phyloP scores from a whole-genome alignment of 2,797 vertebrate genomes.

The Amblyopsis hoosieri region DNA sequence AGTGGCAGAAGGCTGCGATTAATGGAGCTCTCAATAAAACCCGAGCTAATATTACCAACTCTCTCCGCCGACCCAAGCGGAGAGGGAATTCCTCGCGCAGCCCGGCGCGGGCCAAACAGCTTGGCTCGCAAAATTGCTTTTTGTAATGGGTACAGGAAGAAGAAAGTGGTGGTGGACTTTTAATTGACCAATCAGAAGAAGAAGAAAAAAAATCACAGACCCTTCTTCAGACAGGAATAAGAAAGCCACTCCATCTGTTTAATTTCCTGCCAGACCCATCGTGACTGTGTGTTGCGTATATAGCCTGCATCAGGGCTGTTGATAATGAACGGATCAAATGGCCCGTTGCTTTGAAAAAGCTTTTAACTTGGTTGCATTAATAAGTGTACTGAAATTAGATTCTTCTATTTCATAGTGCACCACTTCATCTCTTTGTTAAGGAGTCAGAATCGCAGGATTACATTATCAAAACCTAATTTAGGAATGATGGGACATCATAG shows the following conservation, averaged over 20 bases:
- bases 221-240: conserved; percentile 56
- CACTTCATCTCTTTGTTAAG: conserved; percentile 35
- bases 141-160: conserved; percentile 60
- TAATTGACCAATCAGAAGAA: conserved; percentile 75
- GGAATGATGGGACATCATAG: conserved; percentile 20
- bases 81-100: conserved; percentile 69
- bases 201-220: conserved; percentile 36
- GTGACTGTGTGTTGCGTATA: conserved; percentile 46
- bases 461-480: conserved; percentile 54
- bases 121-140: conserved; percentile 75
- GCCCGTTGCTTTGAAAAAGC: conserved; percentile 56
- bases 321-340: conserved; percentile 71
- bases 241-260: conserved; percentile 69
- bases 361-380: conserved; percentile 62
- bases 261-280: conserved; percentile 69
- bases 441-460: conserved; percentile 40
- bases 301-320: conserved; percentile 60
- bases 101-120: conserved; percentile 67
- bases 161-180: conserved; percentile 67
- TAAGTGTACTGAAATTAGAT: conserved; percentile 47
- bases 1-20: conserved; percentile 76
- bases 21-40: conserved; percentile 84
- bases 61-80: conserved; percentile 55
- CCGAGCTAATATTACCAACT: conserved; percentile 79
- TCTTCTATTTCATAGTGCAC: conserved; percentile 23